Evolutionary conservation across 2,888 invertebrate genomes (phyloP), one percentile per base, ranked within the genome.

Genomic region (Phoronis australis): DNA sequence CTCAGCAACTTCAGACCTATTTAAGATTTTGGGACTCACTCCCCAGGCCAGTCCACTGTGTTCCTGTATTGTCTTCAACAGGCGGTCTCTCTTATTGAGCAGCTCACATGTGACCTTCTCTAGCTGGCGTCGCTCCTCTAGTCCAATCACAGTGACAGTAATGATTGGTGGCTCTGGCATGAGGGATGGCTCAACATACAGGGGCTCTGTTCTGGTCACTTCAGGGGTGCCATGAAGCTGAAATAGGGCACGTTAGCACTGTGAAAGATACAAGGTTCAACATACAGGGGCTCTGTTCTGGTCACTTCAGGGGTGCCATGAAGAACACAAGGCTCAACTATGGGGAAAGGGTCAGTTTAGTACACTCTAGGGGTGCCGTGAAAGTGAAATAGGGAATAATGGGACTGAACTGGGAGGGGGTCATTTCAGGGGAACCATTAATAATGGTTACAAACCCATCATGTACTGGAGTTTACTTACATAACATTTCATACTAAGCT

Each of bases 21-120:
- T n/a, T n/a, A n/a, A n/a, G n/a, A n/a, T n/a, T n/a, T n/a, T n/a
- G n/a, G n/a, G n/a, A n/a, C n/a, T n/a, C n/a, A n/a, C n/a, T n/a
- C n/a, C n/a, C n/a, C n/a, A n/a, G n/a, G n/a, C n/a, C n/a, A n/a
- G n/a, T n/a, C n/a, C n/a, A n/a, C n/a, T n/a, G n/a, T n/a, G n/a
- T n/a, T n/a, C n/a, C n/a, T n/a, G n/a, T n/a, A n/a, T n/a, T n/a
- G n/a, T n/a, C n/a, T n/a, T n/a, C n/a, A n/a, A n/a, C n/a, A n/a
- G n/a, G n/a, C n/a, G n/a, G 57, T 76, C 75, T 24, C 76, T 55
- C 48, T 70, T 69, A 62, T 76, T 76, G 57, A 73, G 66, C 50
- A 76, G 69, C 54, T 73, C 71, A 66, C 71, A 70, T 24, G 73
- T 68, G 20, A 73, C 61, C 47, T 66, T 73, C 60, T 76, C 73